A percentile compares a stretch with the other conserved stretches of the same genome.
These are phyloP conservation scores for Centrocercus urophasianus DNA, from an alignment of 2,113 vertebrate species.

Conservation along the genomic window DNA sequence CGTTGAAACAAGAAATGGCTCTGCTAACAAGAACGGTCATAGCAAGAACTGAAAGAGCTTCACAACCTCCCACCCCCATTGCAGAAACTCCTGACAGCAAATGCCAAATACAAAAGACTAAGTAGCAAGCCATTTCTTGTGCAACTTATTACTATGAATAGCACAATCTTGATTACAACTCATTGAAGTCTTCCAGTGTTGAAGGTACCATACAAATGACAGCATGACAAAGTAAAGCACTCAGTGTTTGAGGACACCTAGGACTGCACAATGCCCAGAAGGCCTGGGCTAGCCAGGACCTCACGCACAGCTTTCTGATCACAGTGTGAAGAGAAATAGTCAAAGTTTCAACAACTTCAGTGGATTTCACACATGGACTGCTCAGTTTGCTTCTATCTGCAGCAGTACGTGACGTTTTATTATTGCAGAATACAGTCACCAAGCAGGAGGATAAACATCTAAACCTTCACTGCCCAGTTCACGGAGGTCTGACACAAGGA, in stretches of 20 bases:
- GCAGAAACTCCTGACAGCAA: neutral
- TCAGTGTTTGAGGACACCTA: rapidly evolving
- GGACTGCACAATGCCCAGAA: neutral
- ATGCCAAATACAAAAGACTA: rapidly evolving
- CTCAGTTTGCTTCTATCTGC: rapidly evolving
- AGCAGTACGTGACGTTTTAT: neutral
- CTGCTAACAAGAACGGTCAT: neutral
- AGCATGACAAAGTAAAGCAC: neutral
- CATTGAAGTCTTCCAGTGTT: constrained; percentile 47
- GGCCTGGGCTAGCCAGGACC: neutral
- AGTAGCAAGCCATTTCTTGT: constrained; percentile 58
- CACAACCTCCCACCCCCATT: neutral
- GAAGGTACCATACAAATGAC: neutral
- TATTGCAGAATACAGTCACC: neutral
- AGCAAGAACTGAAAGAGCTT: neutral
- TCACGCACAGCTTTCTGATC: neutral
- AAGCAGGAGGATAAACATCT: neutral
- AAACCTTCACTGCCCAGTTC: neutral
- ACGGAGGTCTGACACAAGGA: neutral
- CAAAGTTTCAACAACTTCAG: neutral
- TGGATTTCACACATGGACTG: neutral
- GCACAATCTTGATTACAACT: neutral
- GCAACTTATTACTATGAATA: constrained; percentile 29
- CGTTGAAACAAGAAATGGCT: constrained; percentile 74
- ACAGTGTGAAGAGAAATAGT: neutral